Evolutionary conservation across 2,797 vertebrate genomes (phyloP).

Genomic region (Lophius americanus): DNA sequence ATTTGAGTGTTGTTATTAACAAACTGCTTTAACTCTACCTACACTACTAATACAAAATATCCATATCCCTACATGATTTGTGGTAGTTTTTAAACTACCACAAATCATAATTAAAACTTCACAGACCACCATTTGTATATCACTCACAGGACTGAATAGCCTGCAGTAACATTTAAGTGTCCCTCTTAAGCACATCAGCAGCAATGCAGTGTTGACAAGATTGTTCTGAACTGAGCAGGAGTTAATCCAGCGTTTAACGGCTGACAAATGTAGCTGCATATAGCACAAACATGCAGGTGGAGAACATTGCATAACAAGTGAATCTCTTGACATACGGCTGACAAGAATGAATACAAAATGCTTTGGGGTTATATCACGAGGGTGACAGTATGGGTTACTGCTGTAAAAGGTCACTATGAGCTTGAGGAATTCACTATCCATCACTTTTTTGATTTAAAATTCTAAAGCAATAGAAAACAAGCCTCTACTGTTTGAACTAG

Average conservation of each 20-base stretch:
- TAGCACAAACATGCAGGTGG: background rate
- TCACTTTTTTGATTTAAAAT: conserved; percentile 19
- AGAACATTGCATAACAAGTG: conserved; percentile 4
- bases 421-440: conserved; percentile 44
- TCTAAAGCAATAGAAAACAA: conserved; percentile 11
- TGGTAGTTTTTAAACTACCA: too few relatives aligned
- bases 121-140: background rate
- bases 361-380: conserved; percentile 45
- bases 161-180: conserved; percentile 25
- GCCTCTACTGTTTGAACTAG: conserved; percentile 1
- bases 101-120: background rate
- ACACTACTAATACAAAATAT: too few relatives aligned
- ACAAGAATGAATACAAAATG: conserved; percentile 35
- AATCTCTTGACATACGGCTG: background rate
- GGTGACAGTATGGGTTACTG: conserved; percentile 50
- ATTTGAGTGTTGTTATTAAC: too few relatives aligned
- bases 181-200: conserved; percentile 4
- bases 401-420: conserved; percentile 54
- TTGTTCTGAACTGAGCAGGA: conserved; percentile 17
- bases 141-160: background rate
- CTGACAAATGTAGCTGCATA: conserved; percentile 34
- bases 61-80: too few relatives aligned
- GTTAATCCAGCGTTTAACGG: conserved; percentile 40
- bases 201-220: background rate
- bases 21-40: too few relatives aligned